Evolutionary conservation across 2,113 vertebrate genomes (phyloP).

Genomic region (Oenanthe oenanthe): DNA sequence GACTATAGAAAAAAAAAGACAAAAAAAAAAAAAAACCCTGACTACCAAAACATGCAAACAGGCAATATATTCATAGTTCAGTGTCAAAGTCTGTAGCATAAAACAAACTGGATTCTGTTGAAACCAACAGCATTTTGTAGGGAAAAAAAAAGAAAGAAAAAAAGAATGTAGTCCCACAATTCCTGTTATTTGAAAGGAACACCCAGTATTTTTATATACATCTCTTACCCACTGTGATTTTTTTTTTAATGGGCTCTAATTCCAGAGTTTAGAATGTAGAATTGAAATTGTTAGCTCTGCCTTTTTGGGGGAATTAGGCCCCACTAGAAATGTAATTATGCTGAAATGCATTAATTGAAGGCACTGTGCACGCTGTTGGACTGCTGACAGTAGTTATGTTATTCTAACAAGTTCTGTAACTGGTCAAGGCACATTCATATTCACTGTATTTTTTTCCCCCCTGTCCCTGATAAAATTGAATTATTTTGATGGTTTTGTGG

Average conservation of each 20-base stretch:
- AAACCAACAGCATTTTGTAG: conserved; percentile 75
- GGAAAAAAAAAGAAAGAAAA: neutral
- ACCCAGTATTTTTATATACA: conserved; percentile 85
- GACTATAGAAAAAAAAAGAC: conserved; percentile 7
- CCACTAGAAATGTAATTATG: conserved; percentile 73
- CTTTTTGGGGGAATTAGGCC: conserved; percentile 71
- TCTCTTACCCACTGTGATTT: conserved; percentile 94
- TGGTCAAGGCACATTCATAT: conserved; percentile 86
- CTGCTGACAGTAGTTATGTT: conserved; percentile 75
- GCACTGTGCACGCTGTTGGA: conserved; percentile 80
- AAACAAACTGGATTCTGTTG: conserved; percentile 73
- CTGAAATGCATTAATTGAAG: conserved; percentile 76
- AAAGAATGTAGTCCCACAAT: conserved; percentile 75
- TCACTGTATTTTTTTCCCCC: conserved; percentile 87
- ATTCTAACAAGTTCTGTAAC: conserved; percentile 73
- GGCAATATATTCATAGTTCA: conserved; percentile 55
- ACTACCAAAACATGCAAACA: conserved; percentile 66
- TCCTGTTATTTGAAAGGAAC: conserved; percentile 76
- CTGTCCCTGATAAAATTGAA: conserved; percentile 76
- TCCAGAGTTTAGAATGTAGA: conserved; percentile 77
- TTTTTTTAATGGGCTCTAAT: conserved; percentile 79
- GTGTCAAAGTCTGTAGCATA: conserved; percentile 69
- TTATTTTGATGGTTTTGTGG: conserved; percentile 87
- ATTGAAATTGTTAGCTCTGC: conserved; percentile 76
- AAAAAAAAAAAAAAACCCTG: neutral